These are phyloP conservation scores for Catalaphyllia jardinei DNA, from an alignment of 64 coral and sea anemone genomes.

Conservation along the genomic window DNA sequence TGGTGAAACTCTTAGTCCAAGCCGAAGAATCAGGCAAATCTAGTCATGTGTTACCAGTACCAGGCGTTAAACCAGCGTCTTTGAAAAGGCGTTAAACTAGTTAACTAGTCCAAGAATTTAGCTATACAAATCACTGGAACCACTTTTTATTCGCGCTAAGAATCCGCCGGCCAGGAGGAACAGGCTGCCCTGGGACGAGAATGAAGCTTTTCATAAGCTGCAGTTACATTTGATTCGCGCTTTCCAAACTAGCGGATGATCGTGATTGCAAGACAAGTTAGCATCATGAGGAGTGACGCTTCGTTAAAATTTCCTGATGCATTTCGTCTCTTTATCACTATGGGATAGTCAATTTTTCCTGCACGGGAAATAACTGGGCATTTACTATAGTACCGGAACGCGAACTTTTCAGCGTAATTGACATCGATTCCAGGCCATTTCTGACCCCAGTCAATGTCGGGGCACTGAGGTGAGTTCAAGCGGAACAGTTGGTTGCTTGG, in stretches of 20 bases:
- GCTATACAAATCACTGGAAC: too few species aligned
- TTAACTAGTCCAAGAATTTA: too few species aligned
- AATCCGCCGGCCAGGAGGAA: too few species aligned
- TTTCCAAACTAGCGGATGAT: background rate
- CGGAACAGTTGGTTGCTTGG: constrained; percentile 55
- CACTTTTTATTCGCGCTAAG: too few species aligned
- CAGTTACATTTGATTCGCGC: background rate
- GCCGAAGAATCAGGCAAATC: too few species aligned
- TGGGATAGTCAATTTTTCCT: background rate
- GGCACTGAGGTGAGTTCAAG: constrained; percentile 78
- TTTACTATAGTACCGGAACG: constrained; percentile 46
- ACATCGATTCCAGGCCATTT: background rate
- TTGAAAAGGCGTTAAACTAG: too few species aligned
- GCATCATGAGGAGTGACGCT: background rate
- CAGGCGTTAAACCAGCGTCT: too few species aligned
- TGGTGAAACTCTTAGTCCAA: too few species aligned
- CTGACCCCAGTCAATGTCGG: constrained; percentile 63
- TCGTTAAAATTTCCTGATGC: background rate
- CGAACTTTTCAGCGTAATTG: constrained; percentile 42
- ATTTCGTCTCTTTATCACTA: background rate
- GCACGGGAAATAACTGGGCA: constrained; percentile 3
- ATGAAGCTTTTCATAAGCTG: too few species aligned
- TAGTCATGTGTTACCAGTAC: too few species aligned
- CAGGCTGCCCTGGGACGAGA: too few species aligned
- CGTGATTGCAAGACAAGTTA: background rate